phyloP scores from a whole-genome alignment of 2,888 invertebrate genomes.

The Plebejus anna region DNA sequence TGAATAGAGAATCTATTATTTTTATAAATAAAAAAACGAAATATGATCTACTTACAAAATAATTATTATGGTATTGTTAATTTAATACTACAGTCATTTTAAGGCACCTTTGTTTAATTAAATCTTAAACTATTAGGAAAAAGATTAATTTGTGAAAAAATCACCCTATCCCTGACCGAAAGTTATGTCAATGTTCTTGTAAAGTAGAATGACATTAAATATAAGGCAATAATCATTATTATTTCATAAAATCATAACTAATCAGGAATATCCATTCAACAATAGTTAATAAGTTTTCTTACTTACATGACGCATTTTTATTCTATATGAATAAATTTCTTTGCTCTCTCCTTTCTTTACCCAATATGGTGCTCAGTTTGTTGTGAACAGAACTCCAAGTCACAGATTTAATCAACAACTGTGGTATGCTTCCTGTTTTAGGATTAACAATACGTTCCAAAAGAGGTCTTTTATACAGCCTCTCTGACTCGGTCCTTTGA shows the following conservation, averaged over 20 bases:
- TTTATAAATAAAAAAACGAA: neutral
- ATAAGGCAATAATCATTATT: no score
- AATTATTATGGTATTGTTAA: no score
- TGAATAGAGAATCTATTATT: neutral
- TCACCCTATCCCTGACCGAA: no score
- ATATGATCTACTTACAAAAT: neutral
- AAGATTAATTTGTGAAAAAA: no score
- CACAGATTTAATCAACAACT: slow-evolving; percentile 54
- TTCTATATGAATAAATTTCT: slow-evolving; percentile 50
- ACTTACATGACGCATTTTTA: neutral
- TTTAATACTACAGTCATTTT: no score
- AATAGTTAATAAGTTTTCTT: neutral
- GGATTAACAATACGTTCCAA: slow-evolving; percentile 70
- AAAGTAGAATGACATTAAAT: no score
- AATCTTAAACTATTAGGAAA: no score
- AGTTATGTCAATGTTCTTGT: no score
- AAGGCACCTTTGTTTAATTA: no score
- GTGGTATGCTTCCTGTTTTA: slow-evolving; percentile 51
- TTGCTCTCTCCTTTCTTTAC: slow-evolving; percentile 49
- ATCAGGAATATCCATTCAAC: neutral
- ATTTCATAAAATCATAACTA: no score
- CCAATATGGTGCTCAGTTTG: slow-evolving; percentile 51
- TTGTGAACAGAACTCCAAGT: slow-evolving; percentile 58
- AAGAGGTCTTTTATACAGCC: slow-evolving; percentile 82
- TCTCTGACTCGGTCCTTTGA: slow-evolving; percentile 81